phyloP scores from a whole-genome alignment of 2,888 invertebrate genomes.

The Metellina segmentata region DNA sequence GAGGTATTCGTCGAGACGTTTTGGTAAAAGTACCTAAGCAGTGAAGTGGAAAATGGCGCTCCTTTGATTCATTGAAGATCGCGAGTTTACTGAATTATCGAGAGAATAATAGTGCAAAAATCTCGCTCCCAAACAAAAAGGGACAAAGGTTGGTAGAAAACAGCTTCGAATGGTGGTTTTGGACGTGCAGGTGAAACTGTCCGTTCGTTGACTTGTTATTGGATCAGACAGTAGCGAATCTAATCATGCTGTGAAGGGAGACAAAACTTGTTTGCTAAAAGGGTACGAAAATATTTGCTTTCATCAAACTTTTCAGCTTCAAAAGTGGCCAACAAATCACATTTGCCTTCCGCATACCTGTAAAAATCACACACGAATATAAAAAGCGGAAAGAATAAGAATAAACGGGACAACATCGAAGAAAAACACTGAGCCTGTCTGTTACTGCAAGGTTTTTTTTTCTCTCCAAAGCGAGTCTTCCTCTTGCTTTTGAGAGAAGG shows the following conservation, averaged over 20 bases:
- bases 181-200: neutral
- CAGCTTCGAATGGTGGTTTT: neutral
- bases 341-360: no score
- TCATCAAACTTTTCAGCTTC: no score
- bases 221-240: neutral
- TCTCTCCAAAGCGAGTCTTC: no score
- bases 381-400: no score
- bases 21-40: neutral
- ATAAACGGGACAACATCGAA: no score
- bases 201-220: neutral
- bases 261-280: neutral
- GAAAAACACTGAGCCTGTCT: no score
- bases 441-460: no score
- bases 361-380: no score
- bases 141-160: neutral
- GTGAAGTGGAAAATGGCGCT: neutral
- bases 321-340: no score
- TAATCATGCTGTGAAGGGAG: neutral
- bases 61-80: neutral
- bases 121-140: neutral
- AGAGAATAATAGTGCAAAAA: neutral
- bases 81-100: neutral
- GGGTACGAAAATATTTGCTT: no score
- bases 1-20: neutral
- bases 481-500: no score